phyloP scores from a whole-genome alignment of 2,797 vertebrate species.

The Buceros bicornis region DNA sequence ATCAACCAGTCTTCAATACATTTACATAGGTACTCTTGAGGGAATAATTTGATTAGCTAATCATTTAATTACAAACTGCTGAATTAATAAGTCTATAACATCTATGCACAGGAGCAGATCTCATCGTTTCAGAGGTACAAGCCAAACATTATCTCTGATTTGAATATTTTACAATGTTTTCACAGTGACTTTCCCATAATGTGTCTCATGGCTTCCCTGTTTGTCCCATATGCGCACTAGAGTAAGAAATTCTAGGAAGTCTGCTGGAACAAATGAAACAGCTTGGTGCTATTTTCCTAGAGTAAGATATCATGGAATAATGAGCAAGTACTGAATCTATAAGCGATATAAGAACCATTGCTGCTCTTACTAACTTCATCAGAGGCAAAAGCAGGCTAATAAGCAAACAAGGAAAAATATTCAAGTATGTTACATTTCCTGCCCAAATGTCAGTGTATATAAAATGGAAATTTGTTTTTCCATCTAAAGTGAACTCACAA shows the following conservation, averaged over 20 bases:
- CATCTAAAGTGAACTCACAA: neutral
- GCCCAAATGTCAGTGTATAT: neutral
- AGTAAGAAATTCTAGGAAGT: neutral
- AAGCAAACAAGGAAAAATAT: neutral
- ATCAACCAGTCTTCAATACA: neutral
- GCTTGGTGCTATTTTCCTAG: neutral
- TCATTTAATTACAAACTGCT: conserved; percentile 30
- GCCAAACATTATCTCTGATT: neutral
- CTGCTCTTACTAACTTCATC: neutral
- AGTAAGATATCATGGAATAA: neutral
- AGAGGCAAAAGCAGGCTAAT: neutral
- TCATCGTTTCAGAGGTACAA: neutral
- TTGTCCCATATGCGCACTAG: neutral
- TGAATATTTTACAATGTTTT: neutral
- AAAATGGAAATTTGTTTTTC: neutral
- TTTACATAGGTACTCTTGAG: neutral
- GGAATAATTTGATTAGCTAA: neutral
- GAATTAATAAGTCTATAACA: neutral
- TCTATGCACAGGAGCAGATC: neutral
- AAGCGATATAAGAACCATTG: neutral
- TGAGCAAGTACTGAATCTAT: neutral
- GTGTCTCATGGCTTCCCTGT: neutral
- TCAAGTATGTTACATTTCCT: neutral
- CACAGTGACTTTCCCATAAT: neutral
- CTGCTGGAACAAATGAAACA: neutral